Percentiles rank a stretch among this genome's conserved stretches.
These are phyloP conservation scores for Stramonita haemastoma DNA, from an alignment of 2,888 invertebrate species.

Conservation along the genomic window DNA sequence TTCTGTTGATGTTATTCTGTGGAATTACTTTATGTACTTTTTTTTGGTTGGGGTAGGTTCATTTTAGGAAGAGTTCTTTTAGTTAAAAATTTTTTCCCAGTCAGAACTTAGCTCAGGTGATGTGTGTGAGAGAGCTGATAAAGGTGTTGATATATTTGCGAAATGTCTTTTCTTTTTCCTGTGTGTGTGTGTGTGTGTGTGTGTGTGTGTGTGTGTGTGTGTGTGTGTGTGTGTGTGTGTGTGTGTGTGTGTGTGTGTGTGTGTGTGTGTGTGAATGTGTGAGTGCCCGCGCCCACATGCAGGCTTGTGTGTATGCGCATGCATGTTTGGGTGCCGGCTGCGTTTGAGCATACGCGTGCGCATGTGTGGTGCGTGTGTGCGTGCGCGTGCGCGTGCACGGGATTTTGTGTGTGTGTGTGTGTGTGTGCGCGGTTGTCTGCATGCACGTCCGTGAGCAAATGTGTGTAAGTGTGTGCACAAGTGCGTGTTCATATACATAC, in stretches of 20 bases:
- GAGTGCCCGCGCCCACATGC: slow-evolving; percentile 2
- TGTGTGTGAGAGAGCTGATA: no score
- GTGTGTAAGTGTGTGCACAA: background rate
- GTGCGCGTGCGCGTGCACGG: background rate
- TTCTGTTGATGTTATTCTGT: no score
- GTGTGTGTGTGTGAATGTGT: slow-evolving; percentile 9
- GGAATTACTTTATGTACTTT: no score
- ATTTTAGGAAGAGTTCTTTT: no score
- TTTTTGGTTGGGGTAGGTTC: no score
- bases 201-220: background rate
- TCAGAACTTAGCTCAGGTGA: no score
- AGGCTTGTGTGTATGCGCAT: background rate
- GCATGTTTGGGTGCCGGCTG: background rate
- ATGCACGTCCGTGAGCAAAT: background rate
- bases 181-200: no score
- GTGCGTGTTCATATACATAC: background rate
- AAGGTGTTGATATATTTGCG: no score
- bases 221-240: slow-evolving; percentile 24
- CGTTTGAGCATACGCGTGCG: no score
- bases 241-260: slow-evolving; percentile 24
- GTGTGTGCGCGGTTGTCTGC: background rate
- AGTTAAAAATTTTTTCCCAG: no score
- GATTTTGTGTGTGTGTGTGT: slow-evolving; percentile 11
- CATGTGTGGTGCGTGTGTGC: background rate
- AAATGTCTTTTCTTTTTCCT: no score